phyloP scores from a whole-genome alignment of 2,888 invertebrate genomes.

The Caenorhabditis sinica region DNA sequence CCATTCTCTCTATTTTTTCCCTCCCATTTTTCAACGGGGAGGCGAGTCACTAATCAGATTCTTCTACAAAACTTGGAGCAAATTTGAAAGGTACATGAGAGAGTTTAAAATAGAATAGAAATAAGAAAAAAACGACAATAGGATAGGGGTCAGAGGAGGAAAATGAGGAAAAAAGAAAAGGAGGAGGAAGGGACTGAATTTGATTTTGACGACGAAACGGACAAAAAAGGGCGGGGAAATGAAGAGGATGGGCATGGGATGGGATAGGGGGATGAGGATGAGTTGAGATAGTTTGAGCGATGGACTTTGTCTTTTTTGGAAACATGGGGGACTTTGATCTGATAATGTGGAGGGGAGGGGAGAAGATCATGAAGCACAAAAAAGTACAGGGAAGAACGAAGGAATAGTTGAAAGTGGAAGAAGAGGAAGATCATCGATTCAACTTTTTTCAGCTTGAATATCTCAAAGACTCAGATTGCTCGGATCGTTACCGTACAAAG shows the following conservation, averaged over 20 bases:
- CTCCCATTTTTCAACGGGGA: slow-evolving; percentile 6
- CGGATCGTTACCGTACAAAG: too few relatives aligned
- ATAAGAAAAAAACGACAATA: slow-evolving; percentile 9
- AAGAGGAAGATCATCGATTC: background rate
- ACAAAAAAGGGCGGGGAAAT: background rate
- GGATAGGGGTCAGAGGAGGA: slow-evolving; percentile 24
- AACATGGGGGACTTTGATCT: slow-evolving; percentile 48
- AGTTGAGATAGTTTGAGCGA: slow-evolving; percentile 18
- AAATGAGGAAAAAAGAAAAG: background rate
- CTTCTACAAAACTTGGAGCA: background rate
- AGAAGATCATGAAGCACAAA: slow-evolving; percentile 42
- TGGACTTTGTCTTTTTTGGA: slow-evolving; percentile 30
- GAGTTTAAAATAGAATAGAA: background rate
- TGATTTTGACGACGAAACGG: background rate
- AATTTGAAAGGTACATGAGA: slow-evolving; percentile 40
- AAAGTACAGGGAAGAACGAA: slow-evolving; percentile 9
- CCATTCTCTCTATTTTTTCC: too few relatives aligned
- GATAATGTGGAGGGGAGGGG: slow-evolving; percentile 30
- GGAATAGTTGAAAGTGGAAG: background rate
- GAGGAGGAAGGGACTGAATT: slow-evolving; percentile 1
- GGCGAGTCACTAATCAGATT: slow-evolving; percentile 44
- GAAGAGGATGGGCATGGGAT: background rate
- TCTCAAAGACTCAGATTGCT: too few relatives aligned
- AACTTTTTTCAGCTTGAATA: too few relatives aligned
- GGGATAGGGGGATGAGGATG: background rate